Conservation (phyloP, 2,888 invertebrate species). For the Seira ritae region DNA sequence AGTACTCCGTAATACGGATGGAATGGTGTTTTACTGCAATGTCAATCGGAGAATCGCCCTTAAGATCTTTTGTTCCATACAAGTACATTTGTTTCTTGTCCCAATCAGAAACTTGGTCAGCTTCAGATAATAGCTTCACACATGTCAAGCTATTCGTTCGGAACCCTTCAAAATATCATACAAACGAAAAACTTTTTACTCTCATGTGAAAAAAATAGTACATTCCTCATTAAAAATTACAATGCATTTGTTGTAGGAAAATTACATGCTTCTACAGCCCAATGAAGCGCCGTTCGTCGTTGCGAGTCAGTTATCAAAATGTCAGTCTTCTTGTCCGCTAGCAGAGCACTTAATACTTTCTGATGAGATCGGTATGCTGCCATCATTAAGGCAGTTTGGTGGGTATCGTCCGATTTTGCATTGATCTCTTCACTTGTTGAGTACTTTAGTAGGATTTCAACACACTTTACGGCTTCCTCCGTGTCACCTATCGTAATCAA, state of each 20-base stretch:
- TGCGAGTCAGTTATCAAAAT: conserved; percentile 54
- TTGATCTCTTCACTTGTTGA: conserved; percentile 60
- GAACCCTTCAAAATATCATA: conserved; percentile 54
- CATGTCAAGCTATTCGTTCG: conserved; percentile 56
- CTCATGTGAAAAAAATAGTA: too few species aligned
- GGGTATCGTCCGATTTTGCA: conserved; percentile 56
- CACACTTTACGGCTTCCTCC: conserved; percentile 53
- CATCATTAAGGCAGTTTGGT: conserved; percentile 64
- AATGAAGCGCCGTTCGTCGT: conserved; percentile 60
- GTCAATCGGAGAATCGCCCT: conserved; percentile 61
- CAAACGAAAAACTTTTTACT: too few species aligned
- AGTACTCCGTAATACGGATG: conserved; percentile 55
- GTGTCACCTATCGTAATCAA: conserved; percentile 56
- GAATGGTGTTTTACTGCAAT: conserved; percentile 55
- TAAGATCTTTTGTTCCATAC: conserved; percentile 49
- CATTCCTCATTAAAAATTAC: conserved; percentile 8
- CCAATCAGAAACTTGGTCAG: conserved; percentile 49
- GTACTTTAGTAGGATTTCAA: conserved; percentile 44
- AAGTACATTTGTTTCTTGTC: conserved; percentile 52
- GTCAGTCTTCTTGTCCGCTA: conserved; percentile 57
- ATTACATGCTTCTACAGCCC: conserved; percentile 64
- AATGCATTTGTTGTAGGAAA: too few species aligned
- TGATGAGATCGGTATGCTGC: conserved; percentile 62
- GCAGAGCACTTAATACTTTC: conserved; percentile 55
- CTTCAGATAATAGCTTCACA: conserved; percentile 59